Evolutionary conservation across 2,797 vertebrate species (phyloP).

Genomic region (Sebastes dallii): DNA sequence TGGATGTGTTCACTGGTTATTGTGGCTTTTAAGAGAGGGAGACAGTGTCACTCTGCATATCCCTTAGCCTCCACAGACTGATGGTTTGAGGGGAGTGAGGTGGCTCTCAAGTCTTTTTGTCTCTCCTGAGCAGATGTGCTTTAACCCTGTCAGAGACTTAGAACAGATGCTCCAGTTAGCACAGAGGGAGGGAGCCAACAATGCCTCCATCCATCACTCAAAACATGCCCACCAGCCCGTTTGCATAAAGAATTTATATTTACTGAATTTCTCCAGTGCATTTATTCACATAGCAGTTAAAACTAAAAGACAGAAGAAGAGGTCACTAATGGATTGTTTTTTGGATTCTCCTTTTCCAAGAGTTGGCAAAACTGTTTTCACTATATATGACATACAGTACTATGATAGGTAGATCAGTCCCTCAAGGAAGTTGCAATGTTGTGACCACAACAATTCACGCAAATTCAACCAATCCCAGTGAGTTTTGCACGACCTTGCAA

Average conservation of each 20-base stretch:
- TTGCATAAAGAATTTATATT: background rate
- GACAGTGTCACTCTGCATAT: background rate
- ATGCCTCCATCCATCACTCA: background rate
- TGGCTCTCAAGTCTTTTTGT: background rate
- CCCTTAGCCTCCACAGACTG: background rate
- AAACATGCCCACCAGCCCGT: background rate
- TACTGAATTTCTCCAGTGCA: background rate
- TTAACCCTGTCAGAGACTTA: background rate
- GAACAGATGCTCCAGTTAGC: conserved; percentile 6
- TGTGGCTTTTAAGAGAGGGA: conserved; percentile 28
- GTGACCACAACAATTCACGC: no score
- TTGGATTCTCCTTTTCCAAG: background rate
- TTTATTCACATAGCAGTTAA: background rate
- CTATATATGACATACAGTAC: no score
- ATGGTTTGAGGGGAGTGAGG: background rate
- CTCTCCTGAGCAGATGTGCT: conserved; percentile 1
- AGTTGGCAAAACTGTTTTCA: no score
- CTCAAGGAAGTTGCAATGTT: no score
- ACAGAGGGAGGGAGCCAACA: background rate
- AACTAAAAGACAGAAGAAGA: background rate
- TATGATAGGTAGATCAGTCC: no score
- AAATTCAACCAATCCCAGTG: no score
- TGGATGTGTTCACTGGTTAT: conserved; percentile 15
- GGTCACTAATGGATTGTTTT: background rate
- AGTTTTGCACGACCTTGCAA: no score